phyloP scores from a whole-genome alignment of 2,888 invertebrate species.

The Hirtodrosophila histrioides region DNA sequence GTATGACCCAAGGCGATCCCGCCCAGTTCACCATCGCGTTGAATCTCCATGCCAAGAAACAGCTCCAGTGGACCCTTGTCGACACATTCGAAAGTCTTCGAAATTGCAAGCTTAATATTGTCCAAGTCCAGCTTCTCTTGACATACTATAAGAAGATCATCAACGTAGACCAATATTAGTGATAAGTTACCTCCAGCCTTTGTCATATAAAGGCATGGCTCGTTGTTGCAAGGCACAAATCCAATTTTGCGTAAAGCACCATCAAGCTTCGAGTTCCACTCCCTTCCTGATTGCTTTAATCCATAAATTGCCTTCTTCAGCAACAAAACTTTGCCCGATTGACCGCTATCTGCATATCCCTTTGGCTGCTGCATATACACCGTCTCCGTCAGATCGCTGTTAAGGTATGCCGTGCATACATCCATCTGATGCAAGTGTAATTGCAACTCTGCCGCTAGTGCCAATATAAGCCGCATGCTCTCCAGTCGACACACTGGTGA shows the following conservation, averaged over 20 bases:
- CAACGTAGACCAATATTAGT: constrained; percentile 14
- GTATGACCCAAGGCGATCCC: not conserved
- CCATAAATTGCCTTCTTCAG: constrained; percentile 2
- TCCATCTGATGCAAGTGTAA: constrained; percentile 7
- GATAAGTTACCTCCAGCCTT: not conserved
- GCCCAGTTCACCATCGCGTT: constrained; percentile 3
- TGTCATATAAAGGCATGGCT: constrained; percentile 1
- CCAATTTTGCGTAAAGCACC: too few species aligned
- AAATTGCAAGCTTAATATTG: not conserved
- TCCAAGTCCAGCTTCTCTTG: not conserved
- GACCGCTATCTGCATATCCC: not conserved
- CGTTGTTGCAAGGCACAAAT: not conserved
- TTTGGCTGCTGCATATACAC: constrained; percentile 4
- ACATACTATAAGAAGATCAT: constrained; percentile 12
- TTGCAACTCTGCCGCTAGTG: not conserved
- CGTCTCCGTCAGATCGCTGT: constrained; percentile 4
- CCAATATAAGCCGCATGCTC: not conserved
- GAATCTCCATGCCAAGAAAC: constrained; percentile 12
- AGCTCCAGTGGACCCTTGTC: constrained; percentile 3
- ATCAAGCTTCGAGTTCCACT: constrained; percentile 6
- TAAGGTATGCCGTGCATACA: constrained; percentile 4
- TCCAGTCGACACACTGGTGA: constrained; percentile 3
- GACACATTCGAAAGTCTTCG: constrained; percentile 6
- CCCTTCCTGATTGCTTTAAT: constrained; percentile 2
- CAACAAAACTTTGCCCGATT: not conserved